These are phyloP conservation scores for Augochlorella aurata DNA, from an alignment of 2,888 invertebrate genomes.

Conservation along the genomic window DNA sequence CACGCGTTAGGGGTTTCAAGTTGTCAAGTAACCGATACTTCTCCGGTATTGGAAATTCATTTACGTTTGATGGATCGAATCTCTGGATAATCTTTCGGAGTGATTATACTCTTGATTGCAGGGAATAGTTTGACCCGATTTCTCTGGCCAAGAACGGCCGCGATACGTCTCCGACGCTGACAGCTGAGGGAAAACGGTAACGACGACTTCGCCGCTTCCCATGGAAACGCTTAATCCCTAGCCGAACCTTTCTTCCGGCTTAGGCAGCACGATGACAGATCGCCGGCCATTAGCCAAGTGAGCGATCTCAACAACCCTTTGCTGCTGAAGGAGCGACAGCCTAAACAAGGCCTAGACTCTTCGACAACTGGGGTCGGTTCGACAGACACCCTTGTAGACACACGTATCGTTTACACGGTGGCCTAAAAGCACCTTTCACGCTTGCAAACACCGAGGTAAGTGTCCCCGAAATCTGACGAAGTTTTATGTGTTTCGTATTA, in stretches of 20 bases:
- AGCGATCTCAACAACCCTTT: slow-evolving; percentile 16
- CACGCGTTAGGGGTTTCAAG: too few species aligned
- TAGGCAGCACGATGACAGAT: slow-evolving; percentile 17
- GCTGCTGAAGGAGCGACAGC: slow-evolving; percentile 8
- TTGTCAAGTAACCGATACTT: too few species aligned
- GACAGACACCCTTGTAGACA: slow-evolving; percentile 6
- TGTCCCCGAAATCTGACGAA: not conserved
- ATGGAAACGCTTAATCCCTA: slow-evolving; percentile 1
- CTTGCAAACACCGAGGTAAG: not conserved
- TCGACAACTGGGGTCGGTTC: not conserved
- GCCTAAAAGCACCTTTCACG: slow-evolving; percentile 23
- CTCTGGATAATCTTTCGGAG: not conserved
- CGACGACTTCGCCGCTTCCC: not conserved
- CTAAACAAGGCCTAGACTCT: slow-evolving; percentile 20
- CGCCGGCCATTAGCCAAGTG: slow-evolving; percentile 14
- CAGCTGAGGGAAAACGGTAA: not conserved
- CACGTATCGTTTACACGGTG: slow-evolving; percentile 24
- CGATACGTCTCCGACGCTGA: not conserved
- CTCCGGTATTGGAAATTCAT: not conserved
- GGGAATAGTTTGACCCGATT: not conserved
- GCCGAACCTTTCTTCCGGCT: not conserved
- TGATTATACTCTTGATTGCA: not conserved
- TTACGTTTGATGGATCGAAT: not conserved
- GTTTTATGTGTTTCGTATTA: not conserved
- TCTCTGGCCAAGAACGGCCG: not conserved